A percentile compares a stretch with the other conserved stretches of the same genome.
phyloP scores from a whole-genome alignment of 1,140 invertebrate species.

The Drosophila nigromelanica region DNA sequence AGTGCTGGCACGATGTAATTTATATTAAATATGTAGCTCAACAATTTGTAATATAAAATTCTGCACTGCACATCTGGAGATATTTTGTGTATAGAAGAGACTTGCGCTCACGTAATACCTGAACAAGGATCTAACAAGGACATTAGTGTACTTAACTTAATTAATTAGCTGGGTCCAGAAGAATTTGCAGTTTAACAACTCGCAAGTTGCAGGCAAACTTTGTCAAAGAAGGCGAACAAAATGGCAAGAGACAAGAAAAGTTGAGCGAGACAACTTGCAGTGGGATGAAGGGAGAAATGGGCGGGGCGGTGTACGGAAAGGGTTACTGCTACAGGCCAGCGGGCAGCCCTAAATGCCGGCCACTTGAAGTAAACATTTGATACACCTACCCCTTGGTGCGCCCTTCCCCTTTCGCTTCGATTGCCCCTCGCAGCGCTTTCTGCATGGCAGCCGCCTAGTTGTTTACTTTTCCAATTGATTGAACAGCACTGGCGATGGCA shows the following conservation, averaged over 20 bases:
- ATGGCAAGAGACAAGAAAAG: conserved; percentile 24
- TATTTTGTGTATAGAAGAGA: too few species aligned
- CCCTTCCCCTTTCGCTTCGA: not conserved
- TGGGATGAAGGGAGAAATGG: too few species aligned
- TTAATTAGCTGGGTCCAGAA: conserved; percentile 39
- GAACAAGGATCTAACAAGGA: conserved; percentile 30
- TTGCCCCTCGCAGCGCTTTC: not conserved
- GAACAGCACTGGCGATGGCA: conserved; percentile 40
- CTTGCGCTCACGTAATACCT: conserved; percentile 17
- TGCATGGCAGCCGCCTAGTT: conserved; percentile 37
- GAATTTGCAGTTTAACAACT: conserved; percentile 45
- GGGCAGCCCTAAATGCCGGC: conserved; percentile 17
- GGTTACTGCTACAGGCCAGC: conserved; percentile 1
- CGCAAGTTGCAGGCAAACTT: conserved; percentile 38
- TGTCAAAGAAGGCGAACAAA: conserved; percentile 33
- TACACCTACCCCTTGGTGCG: not conserved
- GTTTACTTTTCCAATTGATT: conserved; percentile 79
- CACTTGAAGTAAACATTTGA: conserved; percentile 38
- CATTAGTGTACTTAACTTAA: conserved; percentile 51
- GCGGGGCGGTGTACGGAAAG: not conserved
- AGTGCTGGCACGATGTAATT: not conserved
- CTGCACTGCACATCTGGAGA: too few species aligned
- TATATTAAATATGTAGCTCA: not conserved
- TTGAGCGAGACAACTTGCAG: conserved; percentile 16
- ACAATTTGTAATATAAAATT: too few species aligned